A percentile compares a stretch with the other conserved stretches of the same genome.
These are phyloP conservation scores for Catharus minimus DNA, from an alignment of 2,113 vertebrate species.

Conservation along the genomic window DNA sequence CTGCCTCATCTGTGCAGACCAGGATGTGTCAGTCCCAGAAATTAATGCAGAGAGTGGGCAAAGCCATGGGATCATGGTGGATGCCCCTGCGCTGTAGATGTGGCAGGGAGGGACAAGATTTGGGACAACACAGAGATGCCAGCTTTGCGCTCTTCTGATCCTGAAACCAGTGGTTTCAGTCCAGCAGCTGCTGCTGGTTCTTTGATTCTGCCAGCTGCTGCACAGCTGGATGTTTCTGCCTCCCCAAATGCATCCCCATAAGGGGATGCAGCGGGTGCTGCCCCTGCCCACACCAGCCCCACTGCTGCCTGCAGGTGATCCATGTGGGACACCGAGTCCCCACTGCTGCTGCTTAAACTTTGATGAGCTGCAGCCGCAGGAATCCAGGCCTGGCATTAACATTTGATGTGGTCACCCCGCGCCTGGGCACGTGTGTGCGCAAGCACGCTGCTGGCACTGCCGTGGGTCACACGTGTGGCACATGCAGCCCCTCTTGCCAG, in stretches of 20 bases:
- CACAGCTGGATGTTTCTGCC: neutral
- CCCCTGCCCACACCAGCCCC: neutral
- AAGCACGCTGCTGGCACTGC: neutral
- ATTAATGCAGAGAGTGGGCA: neutral
- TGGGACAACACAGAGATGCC: neutral
- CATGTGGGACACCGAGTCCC: conserved; percentile 68
- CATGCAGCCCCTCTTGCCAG: fast-evolving
- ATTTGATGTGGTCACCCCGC: conserved; percentile 72
- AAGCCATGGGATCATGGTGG: neutral
- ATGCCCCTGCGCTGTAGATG: fast-evolving
- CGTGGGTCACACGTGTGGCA: neutral
- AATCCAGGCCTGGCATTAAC: conserved; percentile 81
- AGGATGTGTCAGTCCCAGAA: neutral
- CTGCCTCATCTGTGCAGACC: neutral
- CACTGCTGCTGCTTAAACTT: conserved; percentile 79
- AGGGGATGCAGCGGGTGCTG: fast-evolving
- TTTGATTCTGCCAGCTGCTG: neutral
- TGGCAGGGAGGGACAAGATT: neutral
- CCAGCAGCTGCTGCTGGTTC: neutral
- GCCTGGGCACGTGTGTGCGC: neutral
- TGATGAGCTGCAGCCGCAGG: conserved; percentile 76
- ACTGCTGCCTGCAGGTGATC: neutral
- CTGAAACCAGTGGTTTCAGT: fast-evolving
- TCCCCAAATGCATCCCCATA: neutral
- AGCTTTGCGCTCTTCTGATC: neutral